Percentiles rank a stretch among this genome's conserved stretches.
phyloP scores from a whole-genome alignment of 2,113 vertebrate genomes.

The Sinocyclocheilus anshuiensis region DNA sequence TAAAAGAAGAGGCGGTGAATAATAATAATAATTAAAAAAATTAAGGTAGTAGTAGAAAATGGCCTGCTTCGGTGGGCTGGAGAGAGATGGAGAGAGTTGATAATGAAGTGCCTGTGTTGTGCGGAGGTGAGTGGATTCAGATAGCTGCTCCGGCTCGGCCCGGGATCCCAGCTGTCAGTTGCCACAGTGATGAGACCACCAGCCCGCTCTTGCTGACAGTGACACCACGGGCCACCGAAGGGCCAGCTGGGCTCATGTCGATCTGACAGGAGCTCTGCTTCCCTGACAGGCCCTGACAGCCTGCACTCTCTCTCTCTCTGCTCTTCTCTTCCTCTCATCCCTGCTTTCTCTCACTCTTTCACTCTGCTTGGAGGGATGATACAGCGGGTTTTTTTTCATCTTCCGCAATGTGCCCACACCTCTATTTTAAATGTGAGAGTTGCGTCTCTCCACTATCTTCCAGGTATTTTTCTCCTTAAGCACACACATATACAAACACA shows the following conservation, averaged over 20 bases:
- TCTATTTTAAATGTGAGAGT: conserved; percentile 49
- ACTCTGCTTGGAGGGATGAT: conserved; percentile 32
- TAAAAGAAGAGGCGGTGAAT: too few relatives aligned
- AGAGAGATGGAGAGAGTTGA: conserved; percentile 12
- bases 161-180: conserved; percentile 49
- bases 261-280: conserved; percentile 48
- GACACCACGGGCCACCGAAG: conserved; percentile 54
- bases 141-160: conserved; percentile 17
- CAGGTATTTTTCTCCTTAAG: conserved; percentile 21
- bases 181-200: conserved; percentile 47
- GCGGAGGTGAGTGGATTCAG: conserved; percentile 33
- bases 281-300: conserved; percentile 51
- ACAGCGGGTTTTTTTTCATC: background rate
- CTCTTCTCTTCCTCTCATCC: conserved; percentile 12
- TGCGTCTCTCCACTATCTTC: conserved; percentile 32
- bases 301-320: conserved; percentile 22
- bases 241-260: conserved; percentile 39
- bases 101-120: conserved; percentile 40
- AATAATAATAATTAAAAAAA: too few relatives aligned
- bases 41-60: background rate
- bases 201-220: conserved; percentile 53
- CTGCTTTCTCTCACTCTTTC: conserved; percentile 14
- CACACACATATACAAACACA: conserved; percentile 44
- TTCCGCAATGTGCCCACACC: conserved; percentile 35
- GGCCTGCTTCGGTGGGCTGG: background rate